These are phyloP conservation scores for Cecidostiba fungosa DNA, from an alignment of 2,888 invertebrate species.

Conservation along the genomic window DNA sequence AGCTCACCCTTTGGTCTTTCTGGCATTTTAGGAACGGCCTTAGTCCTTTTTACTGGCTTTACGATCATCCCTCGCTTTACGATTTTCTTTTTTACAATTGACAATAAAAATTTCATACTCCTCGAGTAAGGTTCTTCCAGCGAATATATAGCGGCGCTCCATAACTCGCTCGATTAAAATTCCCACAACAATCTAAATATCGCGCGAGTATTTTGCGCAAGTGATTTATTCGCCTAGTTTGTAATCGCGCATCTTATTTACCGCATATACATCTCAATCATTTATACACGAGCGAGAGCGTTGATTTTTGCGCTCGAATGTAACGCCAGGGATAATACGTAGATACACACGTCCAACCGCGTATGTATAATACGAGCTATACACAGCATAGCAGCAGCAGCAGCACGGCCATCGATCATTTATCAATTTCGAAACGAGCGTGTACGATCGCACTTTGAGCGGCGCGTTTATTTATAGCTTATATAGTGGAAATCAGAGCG, in stretches of 20 bases:
- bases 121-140: background rate
- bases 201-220: background rate
- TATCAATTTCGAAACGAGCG: constrained; percentile 56
- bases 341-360: background rate
- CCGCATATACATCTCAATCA: constrained; percentile 36
- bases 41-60: no score
- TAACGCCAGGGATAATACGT: background rate
- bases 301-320: constrained; percentile 8
- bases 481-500: constrained; percentile 40
- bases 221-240: constrained; percentile 47
- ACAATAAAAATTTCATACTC: background rate
- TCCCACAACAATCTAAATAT: background rate
- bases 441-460: constrained; percentile 24
- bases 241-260: constrained; percentile 50
- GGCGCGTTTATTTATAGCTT: constrained; percentile 48
- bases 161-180: constrained; percentile 18
- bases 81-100: background rate
- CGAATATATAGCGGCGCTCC: background rate
- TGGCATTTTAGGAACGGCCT: constrained; percentile 3
- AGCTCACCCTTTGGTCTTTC: background rate
- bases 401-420: constrained; percentile 55
- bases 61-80: constrained; percentile 1
- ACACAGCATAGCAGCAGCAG: no score
- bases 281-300: constrained; percentile 25
- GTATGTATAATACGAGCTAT: background rate